Conservation (phyloP, 2,888 invertebrate species). For the Teleogryllus oceanicus region DNA sequence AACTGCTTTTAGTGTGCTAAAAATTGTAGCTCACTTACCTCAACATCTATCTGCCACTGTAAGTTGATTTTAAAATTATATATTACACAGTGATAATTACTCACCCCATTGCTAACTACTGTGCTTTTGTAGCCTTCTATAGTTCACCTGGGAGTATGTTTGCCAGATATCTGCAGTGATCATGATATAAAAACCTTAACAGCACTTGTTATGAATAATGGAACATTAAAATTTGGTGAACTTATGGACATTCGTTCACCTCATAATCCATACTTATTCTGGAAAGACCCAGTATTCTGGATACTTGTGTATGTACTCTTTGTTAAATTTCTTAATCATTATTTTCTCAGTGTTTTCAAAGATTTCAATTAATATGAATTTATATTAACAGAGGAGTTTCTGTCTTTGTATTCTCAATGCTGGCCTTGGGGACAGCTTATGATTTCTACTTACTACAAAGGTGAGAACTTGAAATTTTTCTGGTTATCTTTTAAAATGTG, state of each 20-base stretch:
- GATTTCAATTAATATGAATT: not conserved
- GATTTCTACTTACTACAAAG: constrained; percentile 55
- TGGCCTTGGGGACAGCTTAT: constrained; percentile 66
- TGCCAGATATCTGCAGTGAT: constrained; percentile 66
- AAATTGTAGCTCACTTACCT: not conserved
- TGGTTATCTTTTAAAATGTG: too few relatives aligned
- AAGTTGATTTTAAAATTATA: not conserved
- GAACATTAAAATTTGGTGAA: constrained; percentile 38
- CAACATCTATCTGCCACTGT: not conserved
- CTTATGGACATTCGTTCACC: constrained; percentile 66
- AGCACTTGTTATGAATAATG: constrained; percentile 38
- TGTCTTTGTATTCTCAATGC: constrained; percentile 53
- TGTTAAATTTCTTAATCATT: not conserved
- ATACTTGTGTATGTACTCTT: constrained; percentile 59
- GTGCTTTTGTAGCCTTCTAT: constrained; percentile 47
- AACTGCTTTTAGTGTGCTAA: not conserved
- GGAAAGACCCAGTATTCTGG: constrained; percentile 67
- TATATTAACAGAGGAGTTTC: constrained; percentile 52
- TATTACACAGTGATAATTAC: not conserved
- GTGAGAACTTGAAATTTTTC: not conserved
- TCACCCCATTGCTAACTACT: not conserved
- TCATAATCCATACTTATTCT: constrained; percentile 61
- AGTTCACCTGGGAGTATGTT: constrained; percentile 70
- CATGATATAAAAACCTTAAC: constrained; percentile 60
- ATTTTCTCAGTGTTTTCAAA: not conserved